Evolutionary conservation across 2,888 invertebrate species (phyloP).

Genomic region (Elysia crispata): DNA sequence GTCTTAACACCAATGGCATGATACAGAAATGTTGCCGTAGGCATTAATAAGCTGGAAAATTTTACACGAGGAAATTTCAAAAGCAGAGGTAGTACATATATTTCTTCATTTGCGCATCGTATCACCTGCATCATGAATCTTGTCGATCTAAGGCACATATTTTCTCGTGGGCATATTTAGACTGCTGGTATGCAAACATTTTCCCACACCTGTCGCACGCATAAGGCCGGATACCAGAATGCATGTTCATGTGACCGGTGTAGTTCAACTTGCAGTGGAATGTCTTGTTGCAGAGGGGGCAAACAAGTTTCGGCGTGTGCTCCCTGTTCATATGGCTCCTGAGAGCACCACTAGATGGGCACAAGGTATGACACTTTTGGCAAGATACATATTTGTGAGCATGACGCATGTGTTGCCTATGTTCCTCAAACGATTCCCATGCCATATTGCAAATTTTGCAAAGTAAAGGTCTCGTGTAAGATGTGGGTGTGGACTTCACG

Average conservation of each 20-base stretch:
- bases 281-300: slow-evolving; percentile 38
- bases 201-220: slow-evolving; percentile 35
- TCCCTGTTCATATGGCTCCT: slow-evolving; percentile 40
- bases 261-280: slow-evolving; percentile 46
- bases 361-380: slow-evolving; percentile 28
- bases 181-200: slow-evolving; percentile 45
- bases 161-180: slow-evolving; percentile 44
- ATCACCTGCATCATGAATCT: neutral
- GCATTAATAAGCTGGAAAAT: no score
- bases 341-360: slow-evolving; percentile 36
- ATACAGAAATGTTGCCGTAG: no score
- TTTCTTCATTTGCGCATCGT: no score
- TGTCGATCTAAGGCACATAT: slow-evolving; percentile 16
- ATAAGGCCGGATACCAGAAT: slow-evolving; percentile 41
- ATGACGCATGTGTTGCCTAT: slow-evolving; percentile 13
- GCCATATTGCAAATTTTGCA: neutral
- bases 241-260: slow-evolving; percentile 48
- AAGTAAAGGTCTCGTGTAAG: no score
- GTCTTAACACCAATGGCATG: no score
- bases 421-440: neutral
- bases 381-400: slow-evolving; percentile 33
- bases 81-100: no score
- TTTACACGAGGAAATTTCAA: no score
- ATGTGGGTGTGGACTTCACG: no score
- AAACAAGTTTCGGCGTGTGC: slow-evolving; percentile 44